Conservation (phyloP, 2,888 invertebrate genomes). For the Dryomyza anilis region DNA sequence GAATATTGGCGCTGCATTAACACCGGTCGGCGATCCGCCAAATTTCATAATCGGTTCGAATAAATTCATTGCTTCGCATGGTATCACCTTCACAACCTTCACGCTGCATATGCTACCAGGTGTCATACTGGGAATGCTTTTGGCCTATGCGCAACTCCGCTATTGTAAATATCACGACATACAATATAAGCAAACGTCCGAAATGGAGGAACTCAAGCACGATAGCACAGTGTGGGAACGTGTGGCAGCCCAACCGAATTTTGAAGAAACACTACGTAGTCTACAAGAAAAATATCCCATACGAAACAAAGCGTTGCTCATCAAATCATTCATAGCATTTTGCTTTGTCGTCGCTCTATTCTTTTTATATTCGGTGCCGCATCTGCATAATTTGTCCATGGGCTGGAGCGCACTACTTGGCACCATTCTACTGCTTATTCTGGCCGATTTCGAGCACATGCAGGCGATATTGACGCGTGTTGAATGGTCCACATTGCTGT, state of each 20-base stretch:
- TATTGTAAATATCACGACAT: slow-evolving; percentile 74
- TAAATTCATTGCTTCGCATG: slow-evolving; percentile 48
- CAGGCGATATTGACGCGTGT: slow-evolving; percentile 80
- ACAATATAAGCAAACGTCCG: slow-evolving; percentile 71
- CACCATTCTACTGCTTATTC: slow-evolving; percentile 75
- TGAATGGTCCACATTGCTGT: slow-evolving; percentile 88
- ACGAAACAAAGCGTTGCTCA: slow-evolving; percentile 71
- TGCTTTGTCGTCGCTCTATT: slow-evolving; percentile 76
- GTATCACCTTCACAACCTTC: slow-evolving; percentile 78
- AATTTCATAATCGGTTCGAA: slow-evolving; percentile 57
- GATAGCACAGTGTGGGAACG: slow-evolving; percentile 82
- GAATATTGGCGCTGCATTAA: slow-evolving; percentile 87
- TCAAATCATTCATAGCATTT: slow-evolving; percentile 75
- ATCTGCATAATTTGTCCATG: slow-evolving; percentile 72
- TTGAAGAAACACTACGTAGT: slow-evolving; percentile 65
- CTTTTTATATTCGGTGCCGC: slow-evolving; percentile 78
- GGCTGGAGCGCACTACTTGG: slow-evolving; percentile 88
- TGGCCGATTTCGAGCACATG: slow-evolving; percentile 77
- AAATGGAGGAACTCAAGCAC: slow-evolving; percentile 70
- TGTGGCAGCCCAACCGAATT: slow-evolving; percentile 70
- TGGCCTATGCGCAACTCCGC: slow-evolving; percentile 72
- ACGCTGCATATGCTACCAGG: slow-evolving; percentile 81
- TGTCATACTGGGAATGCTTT: slow-evolving; percentile 69
- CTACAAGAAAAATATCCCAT: slow-evolving; percentile 76
- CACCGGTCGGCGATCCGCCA: slow-evolving; percentile 91